Evolutionary conservation across 2,113 vertebrate genomes (phyloP), one percentile per base, ranked within the genome.

Genomic region (Pachyramphus minor): DNA sequence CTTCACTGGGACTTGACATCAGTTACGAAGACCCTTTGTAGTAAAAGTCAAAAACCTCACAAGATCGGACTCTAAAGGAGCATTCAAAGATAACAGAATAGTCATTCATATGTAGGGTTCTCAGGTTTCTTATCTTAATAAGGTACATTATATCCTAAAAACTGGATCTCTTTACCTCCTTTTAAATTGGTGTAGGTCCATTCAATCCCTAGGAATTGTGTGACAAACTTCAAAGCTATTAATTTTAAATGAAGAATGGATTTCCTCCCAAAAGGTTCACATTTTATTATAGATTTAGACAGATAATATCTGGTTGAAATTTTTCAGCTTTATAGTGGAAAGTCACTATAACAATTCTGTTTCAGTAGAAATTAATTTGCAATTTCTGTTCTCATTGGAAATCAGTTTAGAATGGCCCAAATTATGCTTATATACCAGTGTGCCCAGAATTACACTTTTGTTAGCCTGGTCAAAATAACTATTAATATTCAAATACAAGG

Each of bases 391-490:
- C 4, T 55, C 7, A 15, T 41, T 50, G 50, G 19, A 79, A 87
- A 52, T 4, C 20, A 12, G 1, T 63, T 84, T 63, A 14, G 5
- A 84, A 39, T 21, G 15, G 58, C 19, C 0, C 4, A 84, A 80
- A 64, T 14, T 0, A 8, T 35, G 24, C 11, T 12, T 50, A 58
- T 1, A 0, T 41, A n/a, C 2, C 7, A 49, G 8, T 50, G 28
- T 14, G 50, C 7, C 25, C n/a, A 21, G 12, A 87, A 5, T 47
- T 71, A 56, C 2, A 13, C 28, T 62, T 56, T 14, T 44, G 14
- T 42, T 87, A 69, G 3, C 33, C 4, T 47, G 2, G 30, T 14
- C 45, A 78, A 74, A 74, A 44, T 17, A 44, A 62, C 0, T 3
- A 39, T 31, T 14, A 75, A 15, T 71, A 83, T 71, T 58, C 72